A percentile compares a stretch with the other conserved stretches of the same genome.
Conservation (phyloP, 2,888 invertebrate genomes). For the Tribolium freemani region DNA sequence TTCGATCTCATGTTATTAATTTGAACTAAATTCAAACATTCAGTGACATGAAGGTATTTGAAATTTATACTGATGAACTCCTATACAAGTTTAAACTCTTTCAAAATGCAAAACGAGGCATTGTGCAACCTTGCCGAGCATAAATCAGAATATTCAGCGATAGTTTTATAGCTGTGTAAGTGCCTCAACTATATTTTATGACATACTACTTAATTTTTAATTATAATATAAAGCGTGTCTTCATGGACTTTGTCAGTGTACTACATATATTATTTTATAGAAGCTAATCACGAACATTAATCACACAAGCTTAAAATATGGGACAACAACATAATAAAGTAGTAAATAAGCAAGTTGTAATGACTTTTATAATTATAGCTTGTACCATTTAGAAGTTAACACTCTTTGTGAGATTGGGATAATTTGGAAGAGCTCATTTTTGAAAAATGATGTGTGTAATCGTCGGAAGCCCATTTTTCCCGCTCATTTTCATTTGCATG, state of each 20-base stretch:
- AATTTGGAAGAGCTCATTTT: neutral
- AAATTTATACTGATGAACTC: too few relatives aligned
- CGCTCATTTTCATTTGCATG: conserved; percentile 33
- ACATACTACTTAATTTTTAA: conserved; percentile 27
- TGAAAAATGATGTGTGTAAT: neutral
- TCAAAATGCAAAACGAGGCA: neutral
- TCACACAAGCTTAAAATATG: conserved; percentile 2
- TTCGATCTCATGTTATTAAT: too few relatives aligned
- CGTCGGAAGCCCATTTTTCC: conserved; percentile 14
- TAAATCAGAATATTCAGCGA: conserved; percentile 30
- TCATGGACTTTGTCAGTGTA: conserved; percentile 4
- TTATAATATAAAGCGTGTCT: conserved; percentile 17
- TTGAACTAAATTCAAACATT: neutral
- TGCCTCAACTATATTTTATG: conserved; percentile 21
- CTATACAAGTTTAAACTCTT: too few relatives aligned
- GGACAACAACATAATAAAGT: neutral
- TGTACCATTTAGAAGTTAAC: neutral
- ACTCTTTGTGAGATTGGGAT: neutral
- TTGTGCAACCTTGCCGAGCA: conserved; percentile 1
- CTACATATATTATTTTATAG: conserved; percentile 7
- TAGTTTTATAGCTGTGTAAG: conserved; percentile 22
- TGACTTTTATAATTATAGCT: conserved; percentile 5
- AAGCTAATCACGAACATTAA: conserved; percentile 11
- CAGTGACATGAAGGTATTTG: neutral
- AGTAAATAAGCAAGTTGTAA: conserved; percentile 3